Evolutionary conservation across 1,140 invertebrate species (phyloP).

Genomic region (Euwallacea similis): DNA sequence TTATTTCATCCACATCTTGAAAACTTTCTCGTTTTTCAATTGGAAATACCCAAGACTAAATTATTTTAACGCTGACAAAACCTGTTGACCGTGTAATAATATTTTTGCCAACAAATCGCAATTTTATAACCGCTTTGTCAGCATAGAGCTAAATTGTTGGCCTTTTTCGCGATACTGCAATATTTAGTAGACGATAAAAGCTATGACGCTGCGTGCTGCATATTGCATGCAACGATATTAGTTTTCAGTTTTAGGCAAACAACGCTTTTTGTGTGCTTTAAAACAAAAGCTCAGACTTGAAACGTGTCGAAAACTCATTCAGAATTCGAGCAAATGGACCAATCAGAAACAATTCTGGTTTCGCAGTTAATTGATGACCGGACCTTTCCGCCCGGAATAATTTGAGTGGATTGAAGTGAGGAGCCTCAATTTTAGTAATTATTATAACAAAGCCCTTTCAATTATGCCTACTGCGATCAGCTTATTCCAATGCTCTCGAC

Average conservation of each 20-base stretch:
- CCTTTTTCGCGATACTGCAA: background rate
- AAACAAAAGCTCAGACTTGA: background rate
- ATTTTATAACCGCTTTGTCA: no score
- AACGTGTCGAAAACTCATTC: background rate
- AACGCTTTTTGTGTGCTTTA: background rate
- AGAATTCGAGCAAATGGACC: background rate
- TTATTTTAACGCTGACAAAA: no score
- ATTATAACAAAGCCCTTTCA: background rate
- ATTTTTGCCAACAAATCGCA: no score
- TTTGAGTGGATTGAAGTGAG: conserved; percentile 6
- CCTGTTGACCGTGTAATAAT: no score
- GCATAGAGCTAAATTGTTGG: no score
- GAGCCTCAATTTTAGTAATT: background rate
- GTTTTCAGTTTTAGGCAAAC: background rate
- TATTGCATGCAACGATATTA: background rate
- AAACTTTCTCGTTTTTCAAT: no score
- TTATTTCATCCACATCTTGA: no score
- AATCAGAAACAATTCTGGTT: background rate
- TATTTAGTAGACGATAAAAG: background rate
- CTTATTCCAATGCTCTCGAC: background rate
- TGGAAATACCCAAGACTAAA: no score
- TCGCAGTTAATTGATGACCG: conserved; percentile 13
- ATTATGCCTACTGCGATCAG: background rate
- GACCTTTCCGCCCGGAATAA: conserved; percentile 17
- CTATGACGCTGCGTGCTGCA: background rate